phyloP scores from a whole-genome alignment of 2,888 invertebrate species.

The Micropterix aruncella region DNA sequence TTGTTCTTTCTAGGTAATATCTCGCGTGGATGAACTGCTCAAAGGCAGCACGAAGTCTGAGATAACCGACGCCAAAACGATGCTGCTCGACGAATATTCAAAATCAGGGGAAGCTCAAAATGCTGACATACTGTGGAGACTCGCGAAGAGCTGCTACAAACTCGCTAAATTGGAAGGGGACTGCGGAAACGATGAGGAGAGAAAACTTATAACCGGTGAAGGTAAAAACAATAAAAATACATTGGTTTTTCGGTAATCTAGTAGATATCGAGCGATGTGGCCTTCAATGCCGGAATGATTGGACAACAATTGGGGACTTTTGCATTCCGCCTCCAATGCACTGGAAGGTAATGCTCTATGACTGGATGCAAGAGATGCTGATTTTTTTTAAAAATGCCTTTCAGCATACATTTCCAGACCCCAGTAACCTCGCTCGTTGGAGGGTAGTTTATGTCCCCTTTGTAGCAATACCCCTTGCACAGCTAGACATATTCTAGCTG shows the following conservation, averaged over 20 bases:
- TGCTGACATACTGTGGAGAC: constrained; percentile 9
- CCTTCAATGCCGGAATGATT: too few species aligned
- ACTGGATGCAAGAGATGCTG: too few species aligned
- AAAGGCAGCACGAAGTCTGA: constrained; percentile 7
- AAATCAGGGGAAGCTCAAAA: not conserved
- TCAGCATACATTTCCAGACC: too few species aligned
- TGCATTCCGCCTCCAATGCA: too few species aligned
- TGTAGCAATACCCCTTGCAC: too few species aligned
- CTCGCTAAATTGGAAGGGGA: constrained; percentile 8
- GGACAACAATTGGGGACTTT: too few species aligned
- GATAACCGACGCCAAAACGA: constrained; percentile 7
- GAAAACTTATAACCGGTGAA: constrained; percentile 8
- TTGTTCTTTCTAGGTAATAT: constrained; percentile 9
- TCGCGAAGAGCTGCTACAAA: constrained; percentile 10
- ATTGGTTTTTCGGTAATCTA: not conserved
- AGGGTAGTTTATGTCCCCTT: too few species aligned
- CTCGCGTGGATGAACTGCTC: constrained; percentile 6
- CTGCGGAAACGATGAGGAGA: constrained; percentile 7
- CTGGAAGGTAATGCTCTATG: too few species aligned
- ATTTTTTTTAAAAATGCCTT: too few species aligned
- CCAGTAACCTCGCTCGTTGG: too few species aligned
- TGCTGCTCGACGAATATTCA: constrained; percentile 6
- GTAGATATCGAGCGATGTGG: not conserved
- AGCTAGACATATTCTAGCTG: too few species aligned
- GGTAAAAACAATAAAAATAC: constrained; percentile 5